Percentiles rank a stretch among this genome's conserved stretches.
These are phyloP conservation scores for Leucophora obtusa DNA, from an alignment of 2,888 invertebrate genomes.

Conservation along the genomic window DNA sequence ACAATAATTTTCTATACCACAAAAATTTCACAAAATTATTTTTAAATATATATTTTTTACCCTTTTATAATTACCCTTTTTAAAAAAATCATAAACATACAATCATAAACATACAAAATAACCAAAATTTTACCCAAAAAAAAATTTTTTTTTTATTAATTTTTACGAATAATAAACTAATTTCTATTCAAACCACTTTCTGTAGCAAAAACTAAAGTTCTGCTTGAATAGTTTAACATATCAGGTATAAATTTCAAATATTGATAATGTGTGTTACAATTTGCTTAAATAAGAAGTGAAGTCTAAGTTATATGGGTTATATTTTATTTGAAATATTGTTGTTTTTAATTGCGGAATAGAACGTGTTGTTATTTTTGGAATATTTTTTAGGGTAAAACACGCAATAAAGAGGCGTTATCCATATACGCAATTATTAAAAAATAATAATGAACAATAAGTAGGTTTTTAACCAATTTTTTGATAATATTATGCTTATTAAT, in stretches of 20 bases:
- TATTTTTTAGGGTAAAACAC: conserved; percentile 21
- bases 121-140: background rate
- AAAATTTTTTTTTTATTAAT: background rate
- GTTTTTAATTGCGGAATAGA: conserved; percentile 14
- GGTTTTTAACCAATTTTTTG: conserved; percentile 1
- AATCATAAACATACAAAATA: too few species aligned
- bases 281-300: conserved; percentile 19
- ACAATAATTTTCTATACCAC: background rate
- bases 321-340: background rate
- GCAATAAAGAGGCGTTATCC: conserved; percentile 51
- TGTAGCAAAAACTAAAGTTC: background rate
- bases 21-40: background rate
- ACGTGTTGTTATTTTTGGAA: conserved; percentile 38
- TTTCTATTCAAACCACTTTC: conserved; percentile 29
- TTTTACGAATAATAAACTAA: background rate
- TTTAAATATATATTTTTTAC: background rate
- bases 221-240: conserved; percentile 42
- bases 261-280: background rate
- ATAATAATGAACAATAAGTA: conserved; percentile 22
- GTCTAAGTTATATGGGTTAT: conserved; percentile 19
- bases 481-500: background rate
- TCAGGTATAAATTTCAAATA: conserved; percentile 4
- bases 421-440: conserved; percentile 41
- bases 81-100: background rate
- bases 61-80: conserved; percentile 33